These are phyloP conservation scores for Odontamblyopus rebecca DNA, from an alignment of 2,797 vertebrate genomes.

Conservation along the genomic window DNA sequence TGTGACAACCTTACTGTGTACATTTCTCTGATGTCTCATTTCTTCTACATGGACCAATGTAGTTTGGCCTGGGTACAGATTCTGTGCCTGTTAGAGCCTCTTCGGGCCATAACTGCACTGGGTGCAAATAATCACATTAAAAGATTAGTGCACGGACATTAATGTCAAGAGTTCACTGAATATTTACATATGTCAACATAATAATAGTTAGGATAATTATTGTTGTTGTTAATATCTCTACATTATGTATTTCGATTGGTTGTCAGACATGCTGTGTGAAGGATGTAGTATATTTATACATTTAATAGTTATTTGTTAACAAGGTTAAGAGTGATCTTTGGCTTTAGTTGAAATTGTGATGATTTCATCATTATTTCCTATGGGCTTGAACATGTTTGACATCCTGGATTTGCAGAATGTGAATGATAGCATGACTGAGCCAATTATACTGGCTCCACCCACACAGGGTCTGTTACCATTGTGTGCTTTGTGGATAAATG, in stretches of 20 bases:
- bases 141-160: background rate
- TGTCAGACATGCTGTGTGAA: background rate
- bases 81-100: slow-evolving; percentile 43
- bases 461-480: slow-evolving; percentile 1
- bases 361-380: background rate
- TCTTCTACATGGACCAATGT: slow-evolving; percentile 27
- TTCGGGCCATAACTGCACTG: slow-evolving; percentile 23
- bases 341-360: background rate
- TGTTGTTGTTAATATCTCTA: background rate
- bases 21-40: slow-evolving; percentile 40
- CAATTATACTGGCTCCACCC: slow-evolving; percentile 1
- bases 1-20: slow-evolving; percentile 24
- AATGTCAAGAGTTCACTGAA: background rate
- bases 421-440: background rate
- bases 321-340: too few relatives aligned
- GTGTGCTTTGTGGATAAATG: background rate
- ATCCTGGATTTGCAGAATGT: background rate
- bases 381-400: background rate
- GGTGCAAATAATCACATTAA: background rate
- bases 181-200: background rate
- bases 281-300: background rate
- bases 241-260: background rate
- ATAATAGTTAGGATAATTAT: too few relatives aligned
- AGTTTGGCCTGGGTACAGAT: slow-evolving; percentile 18
- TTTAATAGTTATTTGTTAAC: too few relatives aligned